Base-by-base conservation (phyloP, 1,140 invertebrate genomes). In the Meteorus sp. region DNA sequence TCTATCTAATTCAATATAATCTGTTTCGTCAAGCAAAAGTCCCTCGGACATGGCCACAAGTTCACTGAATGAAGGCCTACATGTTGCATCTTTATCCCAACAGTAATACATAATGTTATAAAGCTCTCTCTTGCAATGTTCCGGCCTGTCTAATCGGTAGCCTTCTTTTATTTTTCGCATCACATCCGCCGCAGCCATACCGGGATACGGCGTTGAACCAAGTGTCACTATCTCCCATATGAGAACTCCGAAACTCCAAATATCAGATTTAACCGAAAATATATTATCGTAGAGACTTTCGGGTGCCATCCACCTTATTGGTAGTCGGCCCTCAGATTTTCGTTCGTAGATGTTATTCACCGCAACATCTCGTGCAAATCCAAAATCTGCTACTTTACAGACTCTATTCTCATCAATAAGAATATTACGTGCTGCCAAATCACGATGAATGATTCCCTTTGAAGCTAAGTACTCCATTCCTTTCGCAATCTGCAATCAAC, bases 61-160 rank as follows among this genome's bases (percentile, higher is more conserved):
- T 74, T 95, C 92, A 1, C 80, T 79, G 71, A 95, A 95, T 6
- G 86, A 84, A 0, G 93, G 93, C 52, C 93, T 75, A 31, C 89
- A 84, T 9, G 85, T 84, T 1, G 90, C 84, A 69, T 93, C 88
- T 20, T 90, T 87, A 56, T 92, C 90, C 93, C 93, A 95, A 70
- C 93, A 95, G 69, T 95, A 95, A 71, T 91, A 94, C 92, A 95
- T 95, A 37, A 95, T 93, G 66, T 95, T 95, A 76, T 94, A 95
- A 1, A 95, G 82, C 69, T 95, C 92, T 1, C 92, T 81, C 33
- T 90, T 84, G 71, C 93, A 95, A 65, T 95, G 93, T 64, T 94
- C 91, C 1, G 93, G 92, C 66, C 94, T 93, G 61, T 94, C 93
- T 8, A 95, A 73, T 13, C 92, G 83, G 70, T 91, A 89, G 0